Evolutionary conservation across 2,797 vertebrate species (phyloP).

Genomic region (Neosilurus hyrtlii): DNA sequence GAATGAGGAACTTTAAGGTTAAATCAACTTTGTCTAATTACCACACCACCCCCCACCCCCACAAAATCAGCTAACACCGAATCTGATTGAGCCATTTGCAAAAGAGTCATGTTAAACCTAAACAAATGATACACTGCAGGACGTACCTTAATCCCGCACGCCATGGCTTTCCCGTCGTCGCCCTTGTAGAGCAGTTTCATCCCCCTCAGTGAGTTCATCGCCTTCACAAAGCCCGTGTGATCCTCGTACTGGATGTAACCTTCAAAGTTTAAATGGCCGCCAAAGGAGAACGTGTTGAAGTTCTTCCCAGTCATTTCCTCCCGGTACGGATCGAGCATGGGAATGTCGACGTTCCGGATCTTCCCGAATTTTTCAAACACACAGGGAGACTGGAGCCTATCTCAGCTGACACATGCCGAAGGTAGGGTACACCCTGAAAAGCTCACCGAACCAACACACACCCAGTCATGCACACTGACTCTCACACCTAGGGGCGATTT

Average conservation of each 20-base stretch:
- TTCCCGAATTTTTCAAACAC: conserved; percentile 88
- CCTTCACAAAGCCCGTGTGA: conserved; percentile 87
- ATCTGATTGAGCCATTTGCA: background rate
- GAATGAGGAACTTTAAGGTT: background rate
- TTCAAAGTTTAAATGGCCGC: conserved; percentile 92
- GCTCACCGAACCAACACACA: no score
- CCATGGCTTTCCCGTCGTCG: conserved; percentile 91
- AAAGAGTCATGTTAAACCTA: no score
- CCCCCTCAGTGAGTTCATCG: conserved; percentile 90
- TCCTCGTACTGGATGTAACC: conserved; percentile 91
- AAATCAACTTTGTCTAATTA: background rate
- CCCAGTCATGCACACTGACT: no score
- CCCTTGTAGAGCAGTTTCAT: conserved; percentile 96
- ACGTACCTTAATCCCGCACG: conserved; percentile 92
- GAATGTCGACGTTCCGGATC: conserved; percentile 92
- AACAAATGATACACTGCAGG: no score
- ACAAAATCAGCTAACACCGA: background rate
- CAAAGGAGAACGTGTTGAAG: conserved; percentile 94
- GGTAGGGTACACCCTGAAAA: no score
- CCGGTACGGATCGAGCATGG: conserved; percentile 95
- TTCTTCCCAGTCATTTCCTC: conserved; percentile 93
- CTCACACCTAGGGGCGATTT: no score
- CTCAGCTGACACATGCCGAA: no score
- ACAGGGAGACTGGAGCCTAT: conserved; percentile 35
- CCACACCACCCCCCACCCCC: no score